A percentile compares a stretch with the other conserved stretches of the same genome.
Conservation (phyloP, 2,113 vertebrate genomes). For the Patagioenas fasciata region DNA sequence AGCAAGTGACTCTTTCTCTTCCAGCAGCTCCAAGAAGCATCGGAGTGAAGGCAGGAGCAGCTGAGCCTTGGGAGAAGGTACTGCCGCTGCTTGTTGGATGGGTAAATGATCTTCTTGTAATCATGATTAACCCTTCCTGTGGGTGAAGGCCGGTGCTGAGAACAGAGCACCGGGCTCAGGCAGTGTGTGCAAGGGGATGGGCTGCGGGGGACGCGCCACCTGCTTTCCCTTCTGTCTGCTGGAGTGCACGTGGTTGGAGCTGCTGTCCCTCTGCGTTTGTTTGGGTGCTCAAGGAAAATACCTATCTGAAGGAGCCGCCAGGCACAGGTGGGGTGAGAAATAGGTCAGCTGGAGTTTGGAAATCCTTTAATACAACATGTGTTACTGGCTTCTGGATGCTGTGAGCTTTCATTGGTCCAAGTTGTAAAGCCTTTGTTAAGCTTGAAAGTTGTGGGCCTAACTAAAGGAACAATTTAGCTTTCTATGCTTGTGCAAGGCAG, state of each 20-base stretch:
- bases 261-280: background rate
- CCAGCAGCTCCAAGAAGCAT: background rate
- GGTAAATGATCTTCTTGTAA: background rate
- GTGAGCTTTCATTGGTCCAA: background rate
- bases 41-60: background rate
- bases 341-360: background rate
- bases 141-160: background rate
- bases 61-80: background rate
- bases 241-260: accelerated
- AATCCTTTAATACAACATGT: accelerated
- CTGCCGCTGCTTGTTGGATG: background rate
- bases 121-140: accelerated
- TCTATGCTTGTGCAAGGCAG: accelerated
- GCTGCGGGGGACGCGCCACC: accelerated
- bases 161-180: accelerated
- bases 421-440: background rate
- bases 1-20: background rate
- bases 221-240: background rate
- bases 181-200: accelerated
- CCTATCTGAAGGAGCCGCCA: background rate
- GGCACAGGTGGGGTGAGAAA: background rate
- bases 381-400: too few species aligned
- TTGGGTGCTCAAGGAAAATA: background rate
- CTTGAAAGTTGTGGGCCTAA: background rate
- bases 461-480: background rate